Conservation (phyloP, 2,113 vertebrate genomes). For the Hemicordylus capensis region DNA sequence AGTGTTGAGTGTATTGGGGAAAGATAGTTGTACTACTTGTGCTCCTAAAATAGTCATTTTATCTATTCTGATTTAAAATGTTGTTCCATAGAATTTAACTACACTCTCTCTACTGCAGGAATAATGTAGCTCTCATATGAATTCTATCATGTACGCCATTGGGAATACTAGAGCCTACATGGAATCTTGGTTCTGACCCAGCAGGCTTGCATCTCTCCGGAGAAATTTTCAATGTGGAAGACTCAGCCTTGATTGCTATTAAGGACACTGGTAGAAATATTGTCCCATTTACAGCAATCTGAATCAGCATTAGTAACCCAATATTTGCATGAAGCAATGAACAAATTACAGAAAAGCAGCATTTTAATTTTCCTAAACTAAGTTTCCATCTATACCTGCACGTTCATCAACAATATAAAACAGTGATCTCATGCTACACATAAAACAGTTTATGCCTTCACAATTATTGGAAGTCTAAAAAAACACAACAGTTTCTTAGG, state of each 20-base stretch:
- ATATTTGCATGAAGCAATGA: conserved; percentile 89
- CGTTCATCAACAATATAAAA: conserved; percentile 79
- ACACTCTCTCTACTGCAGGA: conserved; percentile 80
- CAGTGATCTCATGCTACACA: conserved; percentile 78
- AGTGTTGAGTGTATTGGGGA: conserved; percentile 16
- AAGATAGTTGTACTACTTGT: background rate
- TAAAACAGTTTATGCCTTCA: conserved; percentile 76
- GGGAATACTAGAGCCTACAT: conserved; percentile 77
- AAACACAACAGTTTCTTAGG: conserved; percentile 77
- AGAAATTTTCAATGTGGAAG: conserved; percentile 77
- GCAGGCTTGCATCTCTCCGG: conserved; percentile 77
- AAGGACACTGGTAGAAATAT: conserved; percentile 82
- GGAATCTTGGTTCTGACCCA: conserved; percentile 79
- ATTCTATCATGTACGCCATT: conserved; percentile 74
- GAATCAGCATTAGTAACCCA: conserved; percentile 82
- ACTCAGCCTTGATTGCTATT: conserved; percentile 73
- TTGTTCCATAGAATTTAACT: conserved; percentile 54
- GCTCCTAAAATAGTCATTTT: conserved; percentile 9
- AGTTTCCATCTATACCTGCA: conserved; percentile 84
- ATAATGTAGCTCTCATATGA: conserved; percentile 75
- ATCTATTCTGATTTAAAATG: conserved; percentile 8
- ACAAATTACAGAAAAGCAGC: conserved; percentile 81
- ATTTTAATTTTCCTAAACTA: conserved; percentile 82
- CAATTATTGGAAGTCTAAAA: conserved; percentile 75
- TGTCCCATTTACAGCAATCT: conserved; percentile 82